Conservation (phyloP, 2,797 vertebrate species). For the Falco naumanni region DNA sequence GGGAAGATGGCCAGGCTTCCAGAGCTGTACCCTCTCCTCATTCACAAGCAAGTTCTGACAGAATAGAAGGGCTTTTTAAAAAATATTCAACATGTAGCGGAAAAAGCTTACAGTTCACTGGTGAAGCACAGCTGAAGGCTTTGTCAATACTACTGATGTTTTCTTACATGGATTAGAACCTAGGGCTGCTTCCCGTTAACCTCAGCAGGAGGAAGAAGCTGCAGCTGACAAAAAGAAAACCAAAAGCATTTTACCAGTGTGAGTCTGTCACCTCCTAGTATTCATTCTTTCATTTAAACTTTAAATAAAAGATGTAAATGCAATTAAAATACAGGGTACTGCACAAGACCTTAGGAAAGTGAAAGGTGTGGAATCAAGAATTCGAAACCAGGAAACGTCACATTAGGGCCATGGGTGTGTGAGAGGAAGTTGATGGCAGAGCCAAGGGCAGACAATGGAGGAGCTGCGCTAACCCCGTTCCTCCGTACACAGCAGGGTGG, state of each 20-base stretch:
- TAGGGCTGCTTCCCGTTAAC: neutral
- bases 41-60: neutral
- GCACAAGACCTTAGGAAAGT: neutral
- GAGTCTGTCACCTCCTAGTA: neutral
- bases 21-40: neutral
- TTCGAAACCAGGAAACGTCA: neutral
- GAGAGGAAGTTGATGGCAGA: neutral
- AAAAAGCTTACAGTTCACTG: neutral
- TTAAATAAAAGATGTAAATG: neutral
- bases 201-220: neutral
- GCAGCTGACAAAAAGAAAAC: neutral
- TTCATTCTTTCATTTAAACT: neutral
- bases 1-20: neutral
- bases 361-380: neutral
- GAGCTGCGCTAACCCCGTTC: neutral
- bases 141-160: neutral
- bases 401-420: neutral
- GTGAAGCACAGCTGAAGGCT: neutral
- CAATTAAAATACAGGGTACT: neutral
- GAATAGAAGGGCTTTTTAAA: neutral
- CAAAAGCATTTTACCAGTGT: neutral
- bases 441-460: neutral
- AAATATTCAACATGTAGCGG: neutral
- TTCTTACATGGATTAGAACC: neutral
- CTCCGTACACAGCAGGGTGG: too few species aligned